Percentiles rank a stretch among this genome's conserved stretches.
These are phyloP conservation scores for Nephrotoma guestfalica DNA, from an alignment of 2,888 invertebrate species.

Conservation along the genomic window DNA sequence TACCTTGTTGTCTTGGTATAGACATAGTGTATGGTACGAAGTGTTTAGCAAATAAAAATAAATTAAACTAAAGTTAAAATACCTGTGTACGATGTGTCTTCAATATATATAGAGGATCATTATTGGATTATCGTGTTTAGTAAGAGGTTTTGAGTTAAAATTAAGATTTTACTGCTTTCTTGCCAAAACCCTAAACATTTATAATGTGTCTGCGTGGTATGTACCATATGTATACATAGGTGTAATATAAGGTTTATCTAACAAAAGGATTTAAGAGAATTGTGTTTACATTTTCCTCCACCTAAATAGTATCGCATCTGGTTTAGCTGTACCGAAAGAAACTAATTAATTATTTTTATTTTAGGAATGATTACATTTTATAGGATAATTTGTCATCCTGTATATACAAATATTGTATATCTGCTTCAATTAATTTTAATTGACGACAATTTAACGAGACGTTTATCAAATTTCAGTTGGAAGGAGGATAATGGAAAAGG, in stretches of 20 bases:
- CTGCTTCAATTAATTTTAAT: background rate
- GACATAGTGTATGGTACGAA: background rate
- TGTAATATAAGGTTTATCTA: background rate
- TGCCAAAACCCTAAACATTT: background rate
- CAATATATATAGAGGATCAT: background rate
- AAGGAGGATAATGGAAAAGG: no score
- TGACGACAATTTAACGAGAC: background rate
- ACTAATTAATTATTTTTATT: background rate
- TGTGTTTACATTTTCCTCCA: background rate
- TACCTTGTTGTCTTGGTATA: background rate
- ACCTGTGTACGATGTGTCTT: background rate
- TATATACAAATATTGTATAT: background rate
- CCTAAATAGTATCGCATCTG: background rate
- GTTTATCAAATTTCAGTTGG: no score
- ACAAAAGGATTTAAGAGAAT: background rate
- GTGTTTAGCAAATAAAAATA: background rate
- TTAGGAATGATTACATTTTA: background rate
- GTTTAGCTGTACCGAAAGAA: background rate
- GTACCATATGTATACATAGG: background rate
- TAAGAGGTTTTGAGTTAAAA: background rate
- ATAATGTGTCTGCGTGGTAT: background rate
- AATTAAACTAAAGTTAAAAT: background rate
- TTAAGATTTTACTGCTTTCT: background rate
- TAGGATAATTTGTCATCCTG: background rate
- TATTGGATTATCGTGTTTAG: background rate